A percentile compares a stretch with the other conserved stretches of the same genome.
phyloP scores from a whole-genome alignment of 1,140 invertebrate species.

The Tribolium castaneum region DNA sequence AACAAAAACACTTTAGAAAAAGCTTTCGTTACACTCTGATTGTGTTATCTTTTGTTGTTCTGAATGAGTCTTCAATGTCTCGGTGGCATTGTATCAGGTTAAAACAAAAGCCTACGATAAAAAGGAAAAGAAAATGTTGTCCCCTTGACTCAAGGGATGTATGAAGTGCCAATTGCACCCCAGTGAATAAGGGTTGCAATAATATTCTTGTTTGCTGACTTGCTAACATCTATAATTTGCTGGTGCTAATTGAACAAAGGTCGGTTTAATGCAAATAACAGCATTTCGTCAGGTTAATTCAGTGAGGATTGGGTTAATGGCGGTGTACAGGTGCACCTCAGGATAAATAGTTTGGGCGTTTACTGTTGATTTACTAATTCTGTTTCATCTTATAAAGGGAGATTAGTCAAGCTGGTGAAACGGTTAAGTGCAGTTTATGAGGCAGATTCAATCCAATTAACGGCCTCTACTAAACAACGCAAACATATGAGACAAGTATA shows the following conservation, averaged over 20 bases:
- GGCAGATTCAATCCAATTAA: constrained; percentile 16
- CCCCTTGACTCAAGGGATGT: constrained; percentile 17
- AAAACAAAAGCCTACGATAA: constrained; percentile 7
- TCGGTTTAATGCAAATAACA: constrained; percentile 20
- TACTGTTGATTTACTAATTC: constrained; percentile 11
- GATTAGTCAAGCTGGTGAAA: neutral
- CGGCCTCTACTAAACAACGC: constrained; percentile 15
- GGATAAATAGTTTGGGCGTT: neutral
- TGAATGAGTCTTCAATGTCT: neutral
- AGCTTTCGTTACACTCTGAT: neutral
- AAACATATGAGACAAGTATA: constrained; percentile 6
- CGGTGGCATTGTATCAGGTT: constrained; percentile 20
- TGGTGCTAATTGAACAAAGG: constrained; percentile 14
- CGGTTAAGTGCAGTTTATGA: constrained; percentile 21
- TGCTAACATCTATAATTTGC: constrained; percentile 28
- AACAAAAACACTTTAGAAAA: constrained; percentile 3
- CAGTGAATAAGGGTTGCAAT: constrained; percentile 2
- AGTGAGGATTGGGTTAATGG: neutral
- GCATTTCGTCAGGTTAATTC: too few relatives aligned
- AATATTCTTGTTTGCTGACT: constrained; percentile 39
- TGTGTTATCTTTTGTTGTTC: constrained; percentile 37
- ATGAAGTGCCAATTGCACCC: constrained; percentile 42
- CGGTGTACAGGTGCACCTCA: constrained; percentile 3
- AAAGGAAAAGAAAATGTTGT: constrained; percentile 15
- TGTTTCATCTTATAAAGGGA: constrained; percentile 12